These are phyloP conservation scores for Acyrthosiphon pisum DNA, from an alignment of 1,140 invertebrate genomes.

Conservation along the genomic window DNA sequence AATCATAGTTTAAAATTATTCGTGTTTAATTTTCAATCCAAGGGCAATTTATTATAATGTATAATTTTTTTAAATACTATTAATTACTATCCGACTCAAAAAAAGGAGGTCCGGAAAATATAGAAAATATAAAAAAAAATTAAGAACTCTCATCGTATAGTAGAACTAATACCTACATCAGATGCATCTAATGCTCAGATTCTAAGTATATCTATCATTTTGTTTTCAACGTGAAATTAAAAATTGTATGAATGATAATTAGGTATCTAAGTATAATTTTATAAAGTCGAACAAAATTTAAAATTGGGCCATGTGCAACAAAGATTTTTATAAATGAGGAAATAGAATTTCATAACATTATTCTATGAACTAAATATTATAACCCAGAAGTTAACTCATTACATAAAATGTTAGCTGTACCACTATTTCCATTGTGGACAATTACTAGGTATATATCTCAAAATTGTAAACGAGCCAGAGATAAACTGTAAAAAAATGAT, in stretches of 20 bases:
- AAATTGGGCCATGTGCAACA: neutral
- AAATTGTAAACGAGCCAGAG: neutral
- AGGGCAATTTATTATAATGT: neutral
- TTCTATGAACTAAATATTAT: neutral
- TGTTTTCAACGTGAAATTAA: neutral
- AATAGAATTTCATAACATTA: neutral
- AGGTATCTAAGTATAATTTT: neutral
- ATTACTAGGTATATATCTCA: neutral
- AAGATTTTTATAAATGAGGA: neutral
- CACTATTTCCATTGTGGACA: neutral
- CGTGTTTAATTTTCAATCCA: neutral
- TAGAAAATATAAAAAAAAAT: neutral
- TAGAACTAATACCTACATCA: neutral
- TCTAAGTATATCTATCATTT: neutral
- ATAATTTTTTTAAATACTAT: neutral
- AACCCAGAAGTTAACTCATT: neutral
- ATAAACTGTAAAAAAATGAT: neutral
- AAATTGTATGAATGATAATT: neutral
- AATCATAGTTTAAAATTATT: conserved; percentile 1
- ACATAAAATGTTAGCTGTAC: neutral
- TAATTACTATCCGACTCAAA: neutral
- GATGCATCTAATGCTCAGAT: no score
- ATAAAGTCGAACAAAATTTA: neutral
- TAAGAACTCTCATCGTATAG: neutral
- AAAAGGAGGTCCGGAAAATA: neutral